A percentile compares a stretch with the other conserved stretches of the same genome.
Conservation (phyloP, 2,888 invertebrate species). For the Psylliodes chrysocephalus region DNA sequence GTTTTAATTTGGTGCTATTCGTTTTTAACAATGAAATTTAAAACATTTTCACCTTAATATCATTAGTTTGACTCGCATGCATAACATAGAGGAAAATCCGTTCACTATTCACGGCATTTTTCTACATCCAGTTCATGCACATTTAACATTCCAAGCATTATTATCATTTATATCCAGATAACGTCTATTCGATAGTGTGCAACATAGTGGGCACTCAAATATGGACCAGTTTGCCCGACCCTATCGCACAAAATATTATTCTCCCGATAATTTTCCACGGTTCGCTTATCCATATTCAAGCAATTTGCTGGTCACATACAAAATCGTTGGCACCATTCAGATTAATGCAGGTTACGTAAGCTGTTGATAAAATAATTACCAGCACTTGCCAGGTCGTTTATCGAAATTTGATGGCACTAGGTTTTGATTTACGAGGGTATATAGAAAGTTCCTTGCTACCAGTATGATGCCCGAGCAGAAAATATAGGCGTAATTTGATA, state of each 20-base stretch:
- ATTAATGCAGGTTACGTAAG: slow-evolving; percentile 22
- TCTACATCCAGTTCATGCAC: too few species aligned
- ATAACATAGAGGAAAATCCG: too few species aligned
- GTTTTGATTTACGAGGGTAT: slow-evolving; percentile 2
- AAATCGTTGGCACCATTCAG: slow-evolving; percentile 23
- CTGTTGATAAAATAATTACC: slow-evolving; percentile 25
- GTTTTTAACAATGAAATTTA: too few species aligned
- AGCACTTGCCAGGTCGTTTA: slow-evolving; percentile 7
- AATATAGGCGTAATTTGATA: too few species aligned
- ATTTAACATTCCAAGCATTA: background rate
- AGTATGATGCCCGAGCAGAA: too few species aligned
- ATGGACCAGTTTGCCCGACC: slow-evolving; percentile 14
- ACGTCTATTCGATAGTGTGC: background rate
- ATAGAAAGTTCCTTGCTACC: too few species aligned
- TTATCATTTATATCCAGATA: slow-evolving; percentile 17
- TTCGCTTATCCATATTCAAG: slow-evolving; percentile 29
- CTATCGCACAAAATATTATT: slow-evolving; percentile 20
- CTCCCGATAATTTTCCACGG: slow-evolving; percentile 30
- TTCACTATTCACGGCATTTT: too few species aligned
- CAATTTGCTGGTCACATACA: slow-evolving; percentile 31
- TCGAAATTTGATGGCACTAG: background rate
- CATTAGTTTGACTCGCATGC: too few species aligned
- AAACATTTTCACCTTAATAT: too few species aligned
- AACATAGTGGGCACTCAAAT: slow-evolving; percentile 8
- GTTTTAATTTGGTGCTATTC: too few species aligned